These are phyloP conservation scores for Liasis olivaceus DNA, from an alignment of 2,797 vertebrate species.

Conservation along the genomic window DNA sequence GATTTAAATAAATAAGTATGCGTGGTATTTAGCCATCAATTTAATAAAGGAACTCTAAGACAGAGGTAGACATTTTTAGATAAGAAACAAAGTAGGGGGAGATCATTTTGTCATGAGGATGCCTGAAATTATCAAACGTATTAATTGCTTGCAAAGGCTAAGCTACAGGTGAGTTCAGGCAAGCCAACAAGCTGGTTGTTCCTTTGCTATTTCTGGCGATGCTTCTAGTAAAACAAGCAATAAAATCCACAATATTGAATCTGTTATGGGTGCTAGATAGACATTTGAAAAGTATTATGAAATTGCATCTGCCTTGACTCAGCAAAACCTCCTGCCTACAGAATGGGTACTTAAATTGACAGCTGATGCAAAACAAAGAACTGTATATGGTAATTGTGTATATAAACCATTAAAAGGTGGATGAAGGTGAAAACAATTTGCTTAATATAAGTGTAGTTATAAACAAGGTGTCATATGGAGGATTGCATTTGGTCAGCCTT, in stretches of 20 bases:
- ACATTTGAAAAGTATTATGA: not conserved
- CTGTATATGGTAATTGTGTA: not conserved
- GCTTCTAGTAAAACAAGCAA: not conserved
- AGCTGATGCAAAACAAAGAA: not conserved
- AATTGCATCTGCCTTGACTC: not conserved
- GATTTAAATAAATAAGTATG: not conserved
- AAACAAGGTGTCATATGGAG: not conserved
- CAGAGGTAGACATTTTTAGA: not conserved
- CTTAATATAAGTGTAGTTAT: not conserved
- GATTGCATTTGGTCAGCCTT: not conserved
- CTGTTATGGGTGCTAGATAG: not conserved
- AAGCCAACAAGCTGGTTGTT: not conserved
- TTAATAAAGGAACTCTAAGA: not conserved
- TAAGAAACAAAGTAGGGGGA: not conserved
- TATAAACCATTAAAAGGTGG: not conserved
- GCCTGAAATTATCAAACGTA: not conserved
- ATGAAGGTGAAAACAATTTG: not conserved
- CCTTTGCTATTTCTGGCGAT: not conserved
- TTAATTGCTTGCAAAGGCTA: not conserved
- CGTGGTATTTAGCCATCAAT: not conserved
- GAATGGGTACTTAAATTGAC: not conserved
- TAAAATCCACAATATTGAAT: not conserved
- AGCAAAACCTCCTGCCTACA: not conserved
- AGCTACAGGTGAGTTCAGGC: not conserved
- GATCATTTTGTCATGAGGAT: not conserved